Base-by-base conservation (phyloP, 92 coral and sea anemone genomes). In the Muricea muricata region DNA sequence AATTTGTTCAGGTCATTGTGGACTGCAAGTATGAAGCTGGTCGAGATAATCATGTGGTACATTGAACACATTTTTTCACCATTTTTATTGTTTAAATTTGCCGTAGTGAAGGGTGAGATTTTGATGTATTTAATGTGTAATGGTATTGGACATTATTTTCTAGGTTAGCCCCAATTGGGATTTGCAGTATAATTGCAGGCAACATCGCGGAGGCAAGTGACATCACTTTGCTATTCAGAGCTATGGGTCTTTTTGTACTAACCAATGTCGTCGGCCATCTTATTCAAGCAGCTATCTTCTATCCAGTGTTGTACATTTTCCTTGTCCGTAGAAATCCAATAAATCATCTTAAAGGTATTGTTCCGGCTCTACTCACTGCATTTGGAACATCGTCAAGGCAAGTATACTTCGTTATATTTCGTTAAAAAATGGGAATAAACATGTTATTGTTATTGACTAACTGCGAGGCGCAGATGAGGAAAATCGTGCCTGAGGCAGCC, bases 371-470 rank as follows among this genome's bases (percentile, higher is more conserved):
- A 48, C 4, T 73, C 55, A 73, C 79, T 1, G 79, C 79, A 15
- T 42, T 73, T 15, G 79, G 79, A 20, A 73, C 79, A 7, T 14
- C 56, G 7, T 73, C 79, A 23, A 73, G 79, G 79, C 45, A 39
- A n/a, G n/a, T n/a, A n/a, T n/a, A n/a, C n/a, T n/a, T n/a, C n/a
- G n/a, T n/a, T n/a, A n/a, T n/a, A n/a, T n/a, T n/a, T n/a, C n/a
- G n/a, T n/a, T n/a, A n/a, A n/a, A n/a, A n/a, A n/a, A n/a, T n/a
- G n/a, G n/a, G n/a, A n/a, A n/a, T n/a, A n/a, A n/a, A n/a, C n/a
- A n/a, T n/a, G n/a, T n/a, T n/a, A n/a, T n/a, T n/a, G n/a, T n/a
- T n/a, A n/a, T n/a, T n/a, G n/a, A n/a, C n/a, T n/a, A n/a, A n/a
- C n/a, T n/a, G n/a, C n/a, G n/a, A n/a, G n/a, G n/a, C n/a, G n/a